Evolutionary conservation across 1,140 invertebrate species (phyloP), one percentile per base, ranked within the genome.

Genomic region (Holcopasites calliopsidis): DNA sequence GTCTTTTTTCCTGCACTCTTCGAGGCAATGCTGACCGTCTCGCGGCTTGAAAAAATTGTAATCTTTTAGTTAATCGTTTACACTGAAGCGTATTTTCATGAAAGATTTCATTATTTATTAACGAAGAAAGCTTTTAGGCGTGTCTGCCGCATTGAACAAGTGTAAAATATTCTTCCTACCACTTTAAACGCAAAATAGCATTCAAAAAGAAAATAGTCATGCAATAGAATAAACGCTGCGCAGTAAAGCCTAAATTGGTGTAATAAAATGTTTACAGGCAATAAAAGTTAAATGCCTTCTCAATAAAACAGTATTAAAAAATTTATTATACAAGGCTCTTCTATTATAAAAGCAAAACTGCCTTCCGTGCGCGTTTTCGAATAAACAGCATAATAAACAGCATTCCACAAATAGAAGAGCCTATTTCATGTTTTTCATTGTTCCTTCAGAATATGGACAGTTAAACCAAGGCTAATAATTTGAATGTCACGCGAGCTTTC

Each of bases 401-500:
- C 16, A 23, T 38, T 26, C 10, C 0, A 10, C 7, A 26, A 75
- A 44, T 40, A 23, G 31, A 60, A 68, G 7, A 23, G 33, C 35
- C 44, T 42, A 23, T 38, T 42, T 23, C 16, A 1, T n/a, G 21
- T 42, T 64, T n/a, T n/a, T n/a, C n/a, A n/a, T n/a, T n/a, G n/a
- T n/a, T n/a, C n/a, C n/a, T n/a, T n/a, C n/a, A n/a, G 44, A 42
- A 72, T 55, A 64, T 52, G 11, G 42, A 28, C 33, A 44, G 60
- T 71, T 60, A 72, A 62, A 40, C 47, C 28, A 11, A 11, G 16
- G 40, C 61, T 40, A 76, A 55, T 75, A 62, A 69, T 62, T 52
- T 61, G 26, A 64, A 50, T 40, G 62, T 75, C 77, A 66, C 52
- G 64, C 60, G 31, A 82, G 58, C 78, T 77, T 68, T 57, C 66